These are phyloP conservation scores for Heliconius melpomene DNA, from an alignment of 1,140 invertebrate species.

Conservation along the genomic window DNA sequence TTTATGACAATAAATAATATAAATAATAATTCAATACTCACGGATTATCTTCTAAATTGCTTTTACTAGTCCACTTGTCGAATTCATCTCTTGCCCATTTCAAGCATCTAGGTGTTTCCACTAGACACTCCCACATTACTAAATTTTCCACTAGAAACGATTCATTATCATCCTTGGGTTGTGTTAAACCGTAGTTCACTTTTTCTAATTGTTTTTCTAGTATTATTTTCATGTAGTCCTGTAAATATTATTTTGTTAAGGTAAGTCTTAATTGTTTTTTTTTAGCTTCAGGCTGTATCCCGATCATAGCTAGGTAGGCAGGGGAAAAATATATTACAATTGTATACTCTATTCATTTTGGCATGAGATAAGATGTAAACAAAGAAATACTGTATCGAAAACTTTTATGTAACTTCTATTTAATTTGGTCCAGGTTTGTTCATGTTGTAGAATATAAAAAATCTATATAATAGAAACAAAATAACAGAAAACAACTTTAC, in stretches of 20 bases:
- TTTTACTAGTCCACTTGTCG: slow-evolving; percentile 76
- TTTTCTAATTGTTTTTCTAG: slow-evolving; percentile 57
- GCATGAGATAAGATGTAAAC: too few relatives aligned
- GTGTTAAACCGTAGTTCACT: slow-evolving; percentile 62
- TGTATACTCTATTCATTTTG: too few relatives aligned
- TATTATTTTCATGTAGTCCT: slow-evolving; percentile 68
- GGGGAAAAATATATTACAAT: too few relatives aligned
- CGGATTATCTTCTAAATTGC: slow-evolving; percentile 81
- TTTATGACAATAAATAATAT: too few relatives aligned
- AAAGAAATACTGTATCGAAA: background rate
- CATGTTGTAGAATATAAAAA: too few relatives aligned
- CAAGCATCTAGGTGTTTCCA: slow-evolving; percentile 83
- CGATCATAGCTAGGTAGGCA: too few relatives aligned
- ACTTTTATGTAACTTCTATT: too few relatives aligned
- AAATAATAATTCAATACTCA: slow-evolving; percentile 48
- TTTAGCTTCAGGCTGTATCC: background rate
- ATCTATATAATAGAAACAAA: too few relatives aligned
- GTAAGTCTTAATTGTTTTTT: background rate
- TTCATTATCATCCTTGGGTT: slow-evolving; percentile 74
- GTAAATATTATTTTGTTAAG: slow-evolving; percentile 7
- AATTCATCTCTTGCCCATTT: slow-evolving; percentile 81
- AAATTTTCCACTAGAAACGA: slow-evolving; percentile 75
- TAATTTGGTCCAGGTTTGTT: too few relatives aligned
- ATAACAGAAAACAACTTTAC: too few relatives aligned
- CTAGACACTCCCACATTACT: slow-evolving; percentile 83